Evolutionary conservation across 2,888 invertebrate genomes (phyloP).

Genomic region (Eilema caniola): DNA sequence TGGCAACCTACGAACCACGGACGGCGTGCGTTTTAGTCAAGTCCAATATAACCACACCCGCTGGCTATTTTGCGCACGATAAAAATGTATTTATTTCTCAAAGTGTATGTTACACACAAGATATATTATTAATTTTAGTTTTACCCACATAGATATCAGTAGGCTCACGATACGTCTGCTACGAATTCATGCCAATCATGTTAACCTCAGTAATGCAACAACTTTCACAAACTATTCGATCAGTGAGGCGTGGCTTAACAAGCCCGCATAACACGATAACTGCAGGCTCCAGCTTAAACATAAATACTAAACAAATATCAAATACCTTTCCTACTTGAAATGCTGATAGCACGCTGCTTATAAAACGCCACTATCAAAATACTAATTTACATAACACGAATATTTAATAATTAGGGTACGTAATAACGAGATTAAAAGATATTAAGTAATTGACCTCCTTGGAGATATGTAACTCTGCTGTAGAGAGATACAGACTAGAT

Average conservation of each 20-base stretch:
- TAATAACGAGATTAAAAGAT: slow-evolving; percentile 16
- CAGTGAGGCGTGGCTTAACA: not conserved
- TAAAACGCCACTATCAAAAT: slow-evolving; percentile 18
- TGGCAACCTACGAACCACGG: too few species aligned
- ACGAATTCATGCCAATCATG: not conserved
- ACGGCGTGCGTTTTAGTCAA: too few species aligned
- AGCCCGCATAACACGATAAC: not conserved
- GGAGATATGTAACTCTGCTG: not conserved
- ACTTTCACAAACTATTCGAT: not conserved
- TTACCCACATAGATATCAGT: too few species aligned
- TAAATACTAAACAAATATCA: slow-evolving; percentile 2
- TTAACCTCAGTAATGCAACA: not conserved
- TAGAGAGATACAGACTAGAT: not conserved
- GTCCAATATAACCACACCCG: too few species aligned
- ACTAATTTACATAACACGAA: slow-evolving; percentile 24
- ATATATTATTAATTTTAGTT: too few species aligned
- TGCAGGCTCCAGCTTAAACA: not conserved
- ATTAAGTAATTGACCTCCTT: slow-evolving; percentile 21
- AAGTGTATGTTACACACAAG: too few species aligned
- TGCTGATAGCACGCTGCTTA: not conserved
- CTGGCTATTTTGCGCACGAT: too few species aligned
- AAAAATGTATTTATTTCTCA: too few species aligned
- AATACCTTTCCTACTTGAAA: slow-evolving; percentile 12
- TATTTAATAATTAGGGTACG: slow-evolving; percentile 12
- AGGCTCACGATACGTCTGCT: too few species aligned